Base-by-base conservation (phyloP, 2,113 vertebrate species). In the Elephantulus edwardii region DNA sequence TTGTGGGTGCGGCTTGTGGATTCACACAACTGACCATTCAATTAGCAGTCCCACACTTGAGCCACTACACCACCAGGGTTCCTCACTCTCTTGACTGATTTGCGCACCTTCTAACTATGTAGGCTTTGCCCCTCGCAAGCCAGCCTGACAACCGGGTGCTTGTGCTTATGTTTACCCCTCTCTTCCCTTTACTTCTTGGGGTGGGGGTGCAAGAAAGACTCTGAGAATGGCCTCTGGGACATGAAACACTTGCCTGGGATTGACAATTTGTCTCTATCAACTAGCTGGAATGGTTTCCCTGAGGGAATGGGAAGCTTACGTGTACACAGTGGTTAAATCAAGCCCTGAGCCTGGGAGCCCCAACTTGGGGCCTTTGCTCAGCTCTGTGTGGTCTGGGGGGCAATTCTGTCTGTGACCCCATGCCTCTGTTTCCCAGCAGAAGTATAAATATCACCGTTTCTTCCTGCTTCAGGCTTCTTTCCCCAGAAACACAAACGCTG, bases 391-490 rank as follows among this genome's bases (percentile, higher is more conserved):
- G 91, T 91, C 94, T n/a, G 6, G 3, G 46, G 75, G 88, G 4
- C 12, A 58, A 5, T 46, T 44, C 46, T 0, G 62, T 12, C 12
- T 0, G 44, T 86, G 91, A 88, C 89, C 64, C 77, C 38, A 0
- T 35, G 71, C 40, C 86, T 91, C 90, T 44, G 30, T 75, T 88
- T 91, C 91, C 95, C 95, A 91, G 85, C 75, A 48, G 35, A 85
- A 91, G 68, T 48, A 90, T 91, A 94, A 94, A 95, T 62, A 93
- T 52, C 88, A 40, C 4, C 2, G 62, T 71, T 50, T 44, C 74
- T 86, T 88, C 42, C 83, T 28, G 40, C 79, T 81, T 54, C 16
- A 64, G 68, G 78, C 28, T 71, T 54, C 46, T 64, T 16, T 48
- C 58, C 58, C 85, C 16, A 71, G 74, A 89, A 86, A 86, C 54